Base-by-base conservation (phyloP, 2,113 vertebrate genomes). In the Abramis brama region DNA sequence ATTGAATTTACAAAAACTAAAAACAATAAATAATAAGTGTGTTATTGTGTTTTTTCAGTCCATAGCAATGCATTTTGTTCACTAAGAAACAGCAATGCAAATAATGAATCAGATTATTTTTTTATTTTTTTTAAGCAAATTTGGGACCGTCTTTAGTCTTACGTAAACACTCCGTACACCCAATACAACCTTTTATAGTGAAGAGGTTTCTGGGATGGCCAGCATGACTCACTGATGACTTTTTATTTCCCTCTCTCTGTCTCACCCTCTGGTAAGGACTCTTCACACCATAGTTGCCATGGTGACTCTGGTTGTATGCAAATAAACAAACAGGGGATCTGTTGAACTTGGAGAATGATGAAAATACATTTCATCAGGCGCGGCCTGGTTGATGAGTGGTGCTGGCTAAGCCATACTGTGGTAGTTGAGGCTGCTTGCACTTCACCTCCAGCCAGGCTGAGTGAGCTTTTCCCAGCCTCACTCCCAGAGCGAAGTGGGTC, bases 281-380 rank as follows among this genome's bases (percentile, higher is more conserved):
- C 87, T 66, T 83, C 81, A 84, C 81, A 79, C 85, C 57, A 79
- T 21, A 1, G 71, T 92, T 83, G 23, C 93, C 90, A 86, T 88
- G 89, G 94, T 57, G 91, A 94, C 90, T 0, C 82, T 21, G 60
- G 78, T 23, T 39, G 87, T 89, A 90, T 90, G 86, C 92, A 94
- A 90, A 90, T 82, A 91, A 91, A 91, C 90, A 87, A 11, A 86
- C 39, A 73, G 30, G 73, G 47, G 79, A 83, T 68, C 60, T 74
- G 74, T 75, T 80, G 25, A 79, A 86, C 30, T 25, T 47, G 25
- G 25, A 87, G 68, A 84, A 60, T 84, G 66, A 74, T 74, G 74
- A 78, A 60, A 89, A 68, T 11, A 68, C 30, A 45, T n/a, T 74
- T 33, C 5, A 73, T 76, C 11, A 19, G 71, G 45, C 13, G 3